Evolutionary conservation across 2,113 vertebrate genomes (phyloP), one percentile per base, ranked within the genome.

Genomic region (Centropus unirufus): DNA sequence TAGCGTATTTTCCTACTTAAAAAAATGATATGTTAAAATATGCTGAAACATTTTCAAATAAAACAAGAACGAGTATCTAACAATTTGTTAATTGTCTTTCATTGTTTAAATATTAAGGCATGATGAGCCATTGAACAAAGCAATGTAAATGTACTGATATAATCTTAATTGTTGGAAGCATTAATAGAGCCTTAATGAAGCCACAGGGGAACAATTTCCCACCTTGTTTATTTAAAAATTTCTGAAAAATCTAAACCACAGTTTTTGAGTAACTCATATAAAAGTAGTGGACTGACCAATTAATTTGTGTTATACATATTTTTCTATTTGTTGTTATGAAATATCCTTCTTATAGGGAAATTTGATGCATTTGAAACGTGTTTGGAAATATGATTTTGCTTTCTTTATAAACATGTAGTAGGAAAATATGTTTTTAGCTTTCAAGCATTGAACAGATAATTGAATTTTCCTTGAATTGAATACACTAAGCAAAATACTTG

Each of bases 21-120:
- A 95, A 94, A 97, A 98, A 97, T 95, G 90, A 95, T 97, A 97
- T 95, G 97, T 87, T 98, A 98, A 98, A 98, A 97, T 97, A 98
- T 97, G 95, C 87, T 9, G 34, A 96, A 98, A 93, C 39, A 93
- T 96, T 97, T 97, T 97, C 83, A 97, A 96, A 97, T 96, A 96
- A 97, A 97, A 86, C 34, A 92, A 94, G 89, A 95, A 94, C 94
- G 97, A 98, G 94, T 87, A 96, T 94, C 88, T 91, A 93, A 91
- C 30, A 69, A 96, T 95, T 95, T 97, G 97, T 97, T 98, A 97
- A 97, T 97, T 97, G 34, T 70, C 89, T 97, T 97, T 97, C 89
- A 95, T 95, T 97, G 55, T 97, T 98, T 95, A 93, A 94, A 96
- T 90, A 75, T 80, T 96, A 96, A 84, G 91, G 58, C 29, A 70